Percentiles rank a stretch among this genome's conserved stretches.
Conservation (phyloP, 2,888 invertebrate genomes). For the Caenorhabditis drosophilae region DNA sequence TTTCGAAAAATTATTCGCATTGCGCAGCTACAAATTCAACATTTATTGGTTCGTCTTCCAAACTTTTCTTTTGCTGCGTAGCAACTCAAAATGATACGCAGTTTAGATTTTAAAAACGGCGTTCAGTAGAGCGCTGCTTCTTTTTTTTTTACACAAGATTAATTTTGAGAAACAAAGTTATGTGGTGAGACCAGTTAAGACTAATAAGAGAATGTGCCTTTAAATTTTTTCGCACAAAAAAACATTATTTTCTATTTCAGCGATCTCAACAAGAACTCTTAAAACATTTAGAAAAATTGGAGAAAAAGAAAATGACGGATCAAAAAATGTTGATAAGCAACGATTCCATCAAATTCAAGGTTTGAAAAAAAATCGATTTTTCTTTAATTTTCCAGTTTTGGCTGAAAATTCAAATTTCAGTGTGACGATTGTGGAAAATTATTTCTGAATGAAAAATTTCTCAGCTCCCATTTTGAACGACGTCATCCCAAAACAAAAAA, state of each 20-base stretch:
- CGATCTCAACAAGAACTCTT: constrained; percentile 27
- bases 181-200: too few relatives aligned
- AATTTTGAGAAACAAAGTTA: too few relatives aligned
- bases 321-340: constrained; percentile 6
- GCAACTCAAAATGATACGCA: too few relatives aligned
- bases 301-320: constrained; percentile 11
- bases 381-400: neutral
- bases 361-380: neutral
- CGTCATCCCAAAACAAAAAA: constrained; percentile 28
- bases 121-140: neutral
- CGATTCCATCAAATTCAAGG: constrained; percentile 16
- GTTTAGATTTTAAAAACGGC: neutral
- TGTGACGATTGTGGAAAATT: constrained; percentile 31
- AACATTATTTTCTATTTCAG: constrained; percentile 8
- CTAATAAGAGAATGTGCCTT: too few relatives aligned
- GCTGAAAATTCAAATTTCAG: constrained; percentile 6
- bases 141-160: too few relatives aligned
- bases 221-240: neutral
- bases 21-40: constrained; percentile 33
- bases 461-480: constrained; percentile 30
- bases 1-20: constrained; percentile 28
- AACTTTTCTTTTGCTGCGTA: too few relatives aligned
- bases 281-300: constrained; percentile 28
- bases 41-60: constrained; percentile 16
- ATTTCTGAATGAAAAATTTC: constrained; percentile 22